Percentiles rank a stretch among this genome's conserved stretches.
Evolutionary conservation across 2,888 invertebrate species (phyloP).

Genomic region (Syrphus vitripennis): DNA sequence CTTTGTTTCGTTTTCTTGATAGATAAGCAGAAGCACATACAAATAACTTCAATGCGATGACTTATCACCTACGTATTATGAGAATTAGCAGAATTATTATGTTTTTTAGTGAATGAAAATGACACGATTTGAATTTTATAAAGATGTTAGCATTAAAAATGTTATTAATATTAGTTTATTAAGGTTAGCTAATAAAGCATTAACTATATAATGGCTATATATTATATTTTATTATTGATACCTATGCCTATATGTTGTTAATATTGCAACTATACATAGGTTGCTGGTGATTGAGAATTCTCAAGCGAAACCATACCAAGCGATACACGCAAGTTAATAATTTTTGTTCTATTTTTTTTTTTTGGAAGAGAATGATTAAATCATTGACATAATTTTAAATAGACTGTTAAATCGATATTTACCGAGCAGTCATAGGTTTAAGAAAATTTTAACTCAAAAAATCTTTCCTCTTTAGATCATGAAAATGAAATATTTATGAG

Average conservation of each 20-base stretch:
- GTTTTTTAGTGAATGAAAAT: neutral
- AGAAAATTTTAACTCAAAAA: too few species aligned
- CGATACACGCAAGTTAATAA: constrained; percentile 66
- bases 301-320: constrained; percentile 54
- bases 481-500: too few species aligned
- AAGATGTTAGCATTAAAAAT: neutral
- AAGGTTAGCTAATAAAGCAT: neutral
- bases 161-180: neutral
- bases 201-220: neutral
- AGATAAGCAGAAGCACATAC: neutral
- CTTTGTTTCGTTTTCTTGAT: too few species aligned
- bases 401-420: neutral
- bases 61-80: too few species aligned
- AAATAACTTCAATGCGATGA: neutral
- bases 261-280: neutral
- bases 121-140: neutral
- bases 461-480: too few species aligned
- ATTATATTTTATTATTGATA: neutral
- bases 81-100: neutral
- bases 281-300: constrained; percentile 1
- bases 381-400: neutral
- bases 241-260: neutral
- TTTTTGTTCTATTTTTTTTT: constrained; percentile 44
- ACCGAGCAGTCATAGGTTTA: too few species aligned
- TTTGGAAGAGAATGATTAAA: neutral